Evolutionary conservation across 2,888 invertebrate species (phyloP).

Genomic region (Hypsopygia costalis): DNA sequence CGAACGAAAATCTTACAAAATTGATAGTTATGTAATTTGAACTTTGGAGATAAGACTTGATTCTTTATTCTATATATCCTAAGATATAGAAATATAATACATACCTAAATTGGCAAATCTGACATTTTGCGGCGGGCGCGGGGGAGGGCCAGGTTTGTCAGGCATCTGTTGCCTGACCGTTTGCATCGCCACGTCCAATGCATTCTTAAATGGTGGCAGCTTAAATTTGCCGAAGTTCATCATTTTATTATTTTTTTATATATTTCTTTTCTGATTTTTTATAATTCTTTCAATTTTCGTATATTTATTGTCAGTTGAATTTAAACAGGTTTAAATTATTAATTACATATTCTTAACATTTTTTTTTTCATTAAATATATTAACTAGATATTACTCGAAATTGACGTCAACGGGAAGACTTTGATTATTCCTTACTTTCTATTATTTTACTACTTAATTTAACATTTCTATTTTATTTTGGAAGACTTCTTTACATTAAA

Average conservation of each 20-base stretch:
- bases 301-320: constrained; percentile 11
- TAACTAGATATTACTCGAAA: constrained; percentile 12
- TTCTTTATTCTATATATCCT: constrained; percentile 20
- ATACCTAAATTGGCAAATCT: constrained; percentile 76
- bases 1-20: too few species aligned
- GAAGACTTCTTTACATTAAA: constrained; percentile 73
- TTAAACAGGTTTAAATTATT: neutral
- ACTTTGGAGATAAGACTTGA: too few species aligned
- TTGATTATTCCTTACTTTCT: constrained; percentile 26
- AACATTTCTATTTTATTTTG: constrained; percentile 37
- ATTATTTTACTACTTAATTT: constrained; percentile 18
- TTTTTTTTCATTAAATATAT: neutral
- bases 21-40: too few species aligned
- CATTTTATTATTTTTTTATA: constrained; percentile 33
- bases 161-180: constrained; percentile 89
- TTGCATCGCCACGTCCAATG: constrained; percentile 91
- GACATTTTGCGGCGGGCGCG: constrained; percentile 74
- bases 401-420: constrained; percentile 36
- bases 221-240: constrained; percentile 79
- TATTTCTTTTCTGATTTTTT: constrained; percentile 5
- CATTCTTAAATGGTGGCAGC: constrained; percentile 87
- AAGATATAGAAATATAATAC: constrained; percentile 14
- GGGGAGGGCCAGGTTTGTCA: constrained; percentile 78
- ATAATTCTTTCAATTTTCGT: constrained; percentile 7
- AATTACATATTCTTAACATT: too few species aligned